These are phyloP conservation scores for Euwallacea fornicatus DNA, from an alignment of 1,140 invertebrate species.

Conservation along the genomic window DNA sequence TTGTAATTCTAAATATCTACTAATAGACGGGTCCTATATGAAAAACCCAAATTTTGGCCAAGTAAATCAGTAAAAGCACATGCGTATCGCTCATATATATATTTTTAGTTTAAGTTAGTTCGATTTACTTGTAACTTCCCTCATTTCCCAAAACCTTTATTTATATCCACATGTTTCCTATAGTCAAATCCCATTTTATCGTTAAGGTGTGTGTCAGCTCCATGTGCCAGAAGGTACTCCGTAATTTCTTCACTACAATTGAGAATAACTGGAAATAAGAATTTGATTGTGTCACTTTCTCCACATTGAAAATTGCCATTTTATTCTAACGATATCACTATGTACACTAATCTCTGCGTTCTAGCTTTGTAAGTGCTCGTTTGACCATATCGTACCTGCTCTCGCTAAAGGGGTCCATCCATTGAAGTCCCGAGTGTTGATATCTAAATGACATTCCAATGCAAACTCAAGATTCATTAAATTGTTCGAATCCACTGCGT, in stretches of 20 bases:
- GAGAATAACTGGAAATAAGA: slow-evolving; percentile 43
- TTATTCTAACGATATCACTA: too few species aligned
- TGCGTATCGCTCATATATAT: too few species aligned
- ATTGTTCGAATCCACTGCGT: slow-evolving; percentile 56
- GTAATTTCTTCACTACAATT: slow-evolving; percentile 42
- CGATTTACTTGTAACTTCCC: too few species aligned
- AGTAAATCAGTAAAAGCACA: too few species aligned
- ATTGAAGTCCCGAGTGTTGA: slow-evolving; percentile 53
- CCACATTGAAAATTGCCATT: too few species aligned
- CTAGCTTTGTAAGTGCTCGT: background rate
- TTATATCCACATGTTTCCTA: slow-evolving; percentile 28
- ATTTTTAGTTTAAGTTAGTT: too few species aligned
- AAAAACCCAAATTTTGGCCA: too few species aligned
- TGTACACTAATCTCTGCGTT: too few species aligned
- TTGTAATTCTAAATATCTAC: too few species aligned
- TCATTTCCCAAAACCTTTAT: too few species aligned
- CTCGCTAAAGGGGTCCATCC: slow-evolving; percentile 59
- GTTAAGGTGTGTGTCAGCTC: slow-evolving; percentile 40
- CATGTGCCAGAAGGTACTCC: slow-evolving; percentile 42
- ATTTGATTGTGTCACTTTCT: slow-evolving; percentile 3
- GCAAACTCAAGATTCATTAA: slow-evolving; percentile 52
- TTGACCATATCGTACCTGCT: slow-evolving; percentile 50
- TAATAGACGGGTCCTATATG: too few species aligned
- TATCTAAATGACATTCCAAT: slow-evolving; percentile 52
- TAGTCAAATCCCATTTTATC: slow-evolving; percentile 47